Conservation (phyloP, 2,113 vertebrate species). For the Solenodon paradoxus region DNA sequence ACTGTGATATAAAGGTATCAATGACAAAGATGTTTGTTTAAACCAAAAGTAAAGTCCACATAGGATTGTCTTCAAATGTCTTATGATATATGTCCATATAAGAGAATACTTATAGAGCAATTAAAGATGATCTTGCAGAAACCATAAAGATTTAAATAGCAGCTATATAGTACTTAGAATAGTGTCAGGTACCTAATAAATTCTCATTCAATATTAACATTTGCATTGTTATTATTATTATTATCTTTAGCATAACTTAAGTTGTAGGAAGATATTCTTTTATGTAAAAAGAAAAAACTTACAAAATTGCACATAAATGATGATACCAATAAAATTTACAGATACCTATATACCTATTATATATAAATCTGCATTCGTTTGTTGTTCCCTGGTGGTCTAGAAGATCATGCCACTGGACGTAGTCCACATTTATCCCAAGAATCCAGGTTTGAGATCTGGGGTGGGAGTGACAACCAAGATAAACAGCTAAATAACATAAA, state of each 20-base stretch:
- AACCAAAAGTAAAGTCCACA: no score
- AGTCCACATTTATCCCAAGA: no score
- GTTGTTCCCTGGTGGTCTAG: no score
- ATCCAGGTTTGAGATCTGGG: no score
- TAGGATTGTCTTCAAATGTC: neutral
- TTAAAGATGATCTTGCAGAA: neutral
- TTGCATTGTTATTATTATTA: neutral
- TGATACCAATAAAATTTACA: neutral
- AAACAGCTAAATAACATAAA: no score
- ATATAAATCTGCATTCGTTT: neutral
- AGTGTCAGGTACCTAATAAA: neutral
- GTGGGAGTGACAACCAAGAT: no score
- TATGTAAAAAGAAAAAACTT: neutral
- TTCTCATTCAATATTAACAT: neutral
- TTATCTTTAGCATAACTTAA: neutral
- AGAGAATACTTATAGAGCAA: neutral
- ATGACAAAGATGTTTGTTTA: neutral
- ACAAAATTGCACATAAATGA: neutral
- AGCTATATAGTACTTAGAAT: neutral
- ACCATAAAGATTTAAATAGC: neutral
- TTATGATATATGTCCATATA: neutral
- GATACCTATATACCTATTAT: neutral
- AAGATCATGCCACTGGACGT: no score
- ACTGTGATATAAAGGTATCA: neutral
- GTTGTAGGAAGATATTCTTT: neutral